Base-by-base conservation (phyloP, 1,140 invertebrate species). In the Calliphora vicina region DNA sequence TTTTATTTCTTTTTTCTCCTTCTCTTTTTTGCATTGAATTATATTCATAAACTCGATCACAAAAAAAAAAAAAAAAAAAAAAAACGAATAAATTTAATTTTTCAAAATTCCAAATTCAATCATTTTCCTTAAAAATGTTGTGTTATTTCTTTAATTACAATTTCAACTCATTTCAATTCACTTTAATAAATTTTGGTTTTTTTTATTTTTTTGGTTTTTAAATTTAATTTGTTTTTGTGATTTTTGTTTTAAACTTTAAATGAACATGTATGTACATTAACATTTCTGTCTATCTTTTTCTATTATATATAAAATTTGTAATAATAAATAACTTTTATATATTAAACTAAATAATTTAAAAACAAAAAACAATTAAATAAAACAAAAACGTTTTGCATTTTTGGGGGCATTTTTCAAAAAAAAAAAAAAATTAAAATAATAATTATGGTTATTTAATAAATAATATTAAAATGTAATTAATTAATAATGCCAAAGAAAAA, bases 401-500 rank as follows among this genome's bases (percentile, higher is more conserved):
- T 67, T 29, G 2, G 13, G 12, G 73, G 26, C 35, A 76, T 42
- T 76, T 35, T 20, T 12, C 35, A 20, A n/a, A 29, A 82, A 82
- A 20, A 81, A 9, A 67, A 81, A 81, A 17, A 23, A 43, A 76
- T 8, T 80, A 29, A 81, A 50, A 13, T 26, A 81, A 26, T 57
- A 57, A 67, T 25, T 25, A 8, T 72, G 12, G 13, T 23, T 29
- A 17, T 25, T 8, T 6, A 57, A 27, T 6, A 27, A 26, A 50
- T 61, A 20, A 23, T 43, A 73, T 50, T 25, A 25, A 17, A n/a
- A n/a, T n/a, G 12, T 23, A 82, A 76, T 76, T 20, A 83, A 6
- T 67, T 23, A 67, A 67, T 23, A 81, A 84, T 84, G 88, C 86
- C 89, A 89, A 89, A 89, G 88, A 89, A 89, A 89, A 89, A 89